These are phyloP conservation scores for Amniataba percoides DNA, from an alignment of 2,797 vertebrate species.

Conservation along the genomic window DNA sequence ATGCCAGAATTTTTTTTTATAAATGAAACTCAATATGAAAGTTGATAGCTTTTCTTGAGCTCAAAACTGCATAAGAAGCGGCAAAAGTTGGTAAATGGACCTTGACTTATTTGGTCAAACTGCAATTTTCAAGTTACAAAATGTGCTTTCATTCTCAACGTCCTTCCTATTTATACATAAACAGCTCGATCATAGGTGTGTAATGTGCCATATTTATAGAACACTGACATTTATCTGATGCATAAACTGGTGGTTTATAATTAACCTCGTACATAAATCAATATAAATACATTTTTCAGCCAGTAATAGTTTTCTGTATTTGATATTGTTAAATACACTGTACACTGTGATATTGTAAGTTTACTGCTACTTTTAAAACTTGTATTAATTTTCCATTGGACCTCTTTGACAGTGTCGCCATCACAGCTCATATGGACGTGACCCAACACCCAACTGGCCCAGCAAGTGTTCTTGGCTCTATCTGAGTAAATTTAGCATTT, in stretches of 20 bases:
- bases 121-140: neutral
- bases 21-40: neutral
- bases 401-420: neutral
- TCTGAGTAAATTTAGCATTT: slow-evolving; percentile 65
- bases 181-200: too few species aligned
- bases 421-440: slow-evolving; percentile 12
- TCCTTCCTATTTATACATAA: neutral
- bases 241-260: neutral
- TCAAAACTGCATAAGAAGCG: neutral
- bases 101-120: neutral
- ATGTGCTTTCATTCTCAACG: neutral
- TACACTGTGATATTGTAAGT: neutral
- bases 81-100: neutral
- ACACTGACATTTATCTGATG: neutral
- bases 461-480: slow-evolving; percentile 48
- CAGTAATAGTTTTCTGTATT: too few species aligned
- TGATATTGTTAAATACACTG: neutral
- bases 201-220: neutral
- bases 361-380: slow-evolving; percentile 9
- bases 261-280: neutral
- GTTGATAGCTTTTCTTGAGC: neutral
- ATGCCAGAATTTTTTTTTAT: neutral
- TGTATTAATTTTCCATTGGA: neutral
- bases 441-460: slow-evolving; percentile 20
- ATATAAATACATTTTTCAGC: neutral